Evolutionary conservation across 2,888 invertebrate genomes (phyloP).

Genomic region (Drosophila engyochracea): DNA sequence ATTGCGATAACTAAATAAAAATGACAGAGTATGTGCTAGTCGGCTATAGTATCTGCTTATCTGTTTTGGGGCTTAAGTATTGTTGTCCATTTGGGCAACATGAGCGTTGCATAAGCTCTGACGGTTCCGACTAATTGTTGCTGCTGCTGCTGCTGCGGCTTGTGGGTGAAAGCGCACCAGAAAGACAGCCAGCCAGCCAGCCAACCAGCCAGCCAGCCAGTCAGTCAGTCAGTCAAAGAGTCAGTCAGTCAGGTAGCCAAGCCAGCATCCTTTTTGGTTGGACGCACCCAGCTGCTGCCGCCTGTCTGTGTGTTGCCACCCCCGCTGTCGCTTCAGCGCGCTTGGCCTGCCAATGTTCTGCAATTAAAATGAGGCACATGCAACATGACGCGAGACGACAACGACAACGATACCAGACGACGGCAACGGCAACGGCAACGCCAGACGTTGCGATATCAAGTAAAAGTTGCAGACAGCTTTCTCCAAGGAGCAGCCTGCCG

Average conservation of each 20-base stretch:
- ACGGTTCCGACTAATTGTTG: slow-evolving; percentile 43
- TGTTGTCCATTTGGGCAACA: slow-evolving; percentile 18
- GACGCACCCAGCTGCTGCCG: slow-evolving; percentile 21
- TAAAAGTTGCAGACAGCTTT: slow-evolving; percentile 76
- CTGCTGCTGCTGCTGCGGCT: neutral
- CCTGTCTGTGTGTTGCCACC: neutral
- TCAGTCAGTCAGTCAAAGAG: neutral
- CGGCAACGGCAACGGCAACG: neutral
- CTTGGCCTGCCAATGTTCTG: slow-evolving; percentile 62
- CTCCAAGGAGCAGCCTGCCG: slow-evolving; percentile 65
- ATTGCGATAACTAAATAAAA: neutral
- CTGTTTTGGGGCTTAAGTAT: neutral
- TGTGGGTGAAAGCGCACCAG: slow-evolving; percentile 51
- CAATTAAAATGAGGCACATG: slow-evolving; percentile 73
- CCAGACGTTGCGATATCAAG: slow-evolving; percentile 40
- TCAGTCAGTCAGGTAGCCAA: neutral
- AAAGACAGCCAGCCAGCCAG: neutral
- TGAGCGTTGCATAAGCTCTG: slow-evolving; percentile 49
- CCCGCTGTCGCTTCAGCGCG: neutral
- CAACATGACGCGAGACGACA: slow-evolving; percentile 35
- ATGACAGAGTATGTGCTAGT: neutral
- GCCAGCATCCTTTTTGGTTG: slow-evolving; percentile 27
- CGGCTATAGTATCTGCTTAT: neutral
- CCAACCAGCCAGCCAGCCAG: neutral
- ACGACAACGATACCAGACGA: slow-evolving; percentile 6